A percentile compares a stretch with the other conserved stretches of the same genome.
Conservation (phyloP, 2,113 vertebrate species). For the Chaetorhynchus papuensis region DNA sequence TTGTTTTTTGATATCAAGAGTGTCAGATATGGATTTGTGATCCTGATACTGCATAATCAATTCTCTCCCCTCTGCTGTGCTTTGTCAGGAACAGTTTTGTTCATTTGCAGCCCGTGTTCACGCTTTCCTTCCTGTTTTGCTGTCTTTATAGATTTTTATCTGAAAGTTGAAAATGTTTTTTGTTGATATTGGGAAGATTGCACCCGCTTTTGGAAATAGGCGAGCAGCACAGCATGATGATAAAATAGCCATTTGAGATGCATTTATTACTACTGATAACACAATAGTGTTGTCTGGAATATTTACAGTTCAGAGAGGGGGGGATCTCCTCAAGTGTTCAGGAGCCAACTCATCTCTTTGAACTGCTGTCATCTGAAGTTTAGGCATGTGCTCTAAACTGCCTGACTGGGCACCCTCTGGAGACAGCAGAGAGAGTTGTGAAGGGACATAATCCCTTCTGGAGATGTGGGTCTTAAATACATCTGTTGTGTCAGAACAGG, state of each 20-base stretch:
- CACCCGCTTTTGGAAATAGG: background rate
- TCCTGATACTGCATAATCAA: conserved; percentile 58
- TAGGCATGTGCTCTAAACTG: background rate
- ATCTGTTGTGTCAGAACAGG: background rate
- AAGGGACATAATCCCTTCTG: background rate
- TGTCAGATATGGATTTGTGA: conserved; percentile 57
- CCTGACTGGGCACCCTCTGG: background rate
- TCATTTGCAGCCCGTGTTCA: conserved; percentile 49
- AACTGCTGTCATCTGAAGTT: background rate
- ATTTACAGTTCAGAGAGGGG: background rate
- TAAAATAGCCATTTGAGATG: conserved; percentile 30
- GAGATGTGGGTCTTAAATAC: background rate
- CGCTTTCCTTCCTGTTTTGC: conserved; percentile 5
- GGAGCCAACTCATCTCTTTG: background rate
- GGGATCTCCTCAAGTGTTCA: background rate
- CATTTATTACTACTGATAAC: conserved; percentile 35
- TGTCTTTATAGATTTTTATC: conserved; percentile 57
- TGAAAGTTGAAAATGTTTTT: conserved; percentile 16
- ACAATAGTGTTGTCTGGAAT: background rate
- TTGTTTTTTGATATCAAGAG: conserved; percentile 43
- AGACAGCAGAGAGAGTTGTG: background rate
- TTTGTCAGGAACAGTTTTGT: conserved; percentile 37
- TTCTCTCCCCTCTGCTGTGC: conserved; percentile 33
- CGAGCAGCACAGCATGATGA: background rate
- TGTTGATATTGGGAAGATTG: conserved; percentile 31